Evolutionary conservation across 1,140 invertebrate species (phyloP), one percentile per base, ranked within the genome.

Genomic region (Mizuhopecten yessoensis): DNA sequence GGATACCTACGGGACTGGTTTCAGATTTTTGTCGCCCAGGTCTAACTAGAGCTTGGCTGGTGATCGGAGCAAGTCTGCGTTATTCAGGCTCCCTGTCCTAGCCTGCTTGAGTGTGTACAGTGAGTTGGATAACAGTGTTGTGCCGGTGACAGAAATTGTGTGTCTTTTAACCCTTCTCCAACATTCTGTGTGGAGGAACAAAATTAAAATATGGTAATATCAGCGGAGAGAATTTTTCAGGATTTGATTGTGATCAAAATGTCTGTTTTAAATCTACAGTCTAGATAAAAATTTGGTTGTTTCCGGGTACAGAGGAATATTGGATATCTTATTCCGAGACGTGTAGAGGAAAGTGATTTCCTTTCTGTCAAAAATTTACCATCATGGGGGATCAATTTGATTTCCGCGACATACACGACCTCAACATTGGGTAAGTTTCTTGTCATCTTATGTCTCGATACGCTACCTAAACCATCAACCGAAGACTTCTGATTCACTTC

Each of bases 11-110:
- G n/a, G 57, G n/a, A 75, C 29, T 13, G n/a, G 23, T 75, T n/a
- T 75, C 23, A 75, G 57, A 75, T 75, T 75, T 49, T 75, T 75
- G 57, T 75, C 57, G 57, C 57, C 57, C 57, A 75, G 57, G 23
- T 75, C 57, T 75, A 1, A 75, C 57, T 45, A 45, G 10, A 45
- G 42, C 9, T 75, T 75, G 23, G 57, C 23, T 45, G n/a, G 57
- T 75, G 57, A 75, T 75, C 23, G 57, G 57, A 75, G 57, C n/a
- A 75, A 75, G 57, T 29, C 57, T 15, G n/a, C 5, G 57, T 75
- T 75, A n/a, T 75, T 75, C n/a, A 75, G 57, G 57, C n/a, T 75
- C 57, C 17, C 9, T 45, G 42, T 45, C 42, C 42, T 45, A 45
- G 42, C 42, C 29, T 75, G 57, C 23, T 75, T 75, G 1, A 75